These are phyloP conservation scores for Linurgus olivaceus DNA, from an alignment of 2,797 vertebrate genomes.

Conservation along the genomic window DNA sequence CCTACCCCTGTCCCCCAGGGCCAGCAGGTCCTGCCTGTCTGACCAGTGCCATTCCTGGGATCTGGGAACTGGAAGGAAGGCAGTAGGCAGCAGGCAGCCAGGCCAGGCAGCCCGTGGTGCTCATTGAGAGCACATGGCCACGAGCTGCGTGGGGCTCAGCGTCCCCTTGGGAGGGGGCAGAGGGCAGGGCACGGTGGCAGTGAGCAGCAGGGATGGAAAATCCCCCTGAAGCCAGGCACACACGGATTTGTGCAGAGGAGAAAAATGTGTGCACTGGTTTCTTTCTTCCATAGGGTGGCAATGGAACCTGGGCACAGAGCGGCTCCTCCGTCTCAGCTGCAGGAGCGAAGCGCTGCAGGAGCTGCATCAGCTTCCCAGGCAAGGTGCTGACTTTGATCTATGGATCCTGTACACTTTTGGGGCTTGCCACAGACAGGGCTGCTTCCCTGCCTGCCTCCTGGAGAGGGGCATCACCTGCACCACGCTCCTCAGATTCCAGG, in stretches of 20 bases:
- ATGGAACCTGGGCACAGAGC: constrained; percentile 62
- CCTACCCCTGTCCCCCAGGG: not conserved
- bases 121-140: not conserved
- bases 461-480: not conserved
- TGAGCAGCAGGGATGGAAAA: not conserved
- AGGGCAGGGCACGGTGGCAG: not conserved
- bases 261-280: constrained; percentile 48
- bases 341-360: not conserved
- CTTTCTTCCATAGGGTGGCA: constrained; percentile 62
- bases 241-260: not conserved
- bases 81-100: not conserved
- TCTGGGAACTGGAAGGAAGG: not conserved
- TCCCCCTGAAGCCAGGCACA: not conserved
- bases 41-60: not conserved
- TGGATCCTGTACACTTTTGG: not conserved
- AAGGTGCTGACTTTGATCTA: constrained; percentile 24
- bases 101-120: not conserved
- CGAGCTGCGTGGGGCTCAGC: rapidly evolving
- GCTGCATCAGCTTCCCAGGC: not conserved
- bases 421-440: not conserved
- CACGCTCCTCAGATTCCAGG: not conserved
- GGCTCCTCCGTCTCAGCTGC: not conserved
- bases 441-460: not conserved
- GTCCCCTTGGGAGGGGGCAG: not conserved
- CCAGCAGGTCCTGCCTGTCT: not conserved